Evolutionary conservation across 2,113 vertebrate genomes (phyloP).

Genomic region (Tursiops truncatus): DNA sequence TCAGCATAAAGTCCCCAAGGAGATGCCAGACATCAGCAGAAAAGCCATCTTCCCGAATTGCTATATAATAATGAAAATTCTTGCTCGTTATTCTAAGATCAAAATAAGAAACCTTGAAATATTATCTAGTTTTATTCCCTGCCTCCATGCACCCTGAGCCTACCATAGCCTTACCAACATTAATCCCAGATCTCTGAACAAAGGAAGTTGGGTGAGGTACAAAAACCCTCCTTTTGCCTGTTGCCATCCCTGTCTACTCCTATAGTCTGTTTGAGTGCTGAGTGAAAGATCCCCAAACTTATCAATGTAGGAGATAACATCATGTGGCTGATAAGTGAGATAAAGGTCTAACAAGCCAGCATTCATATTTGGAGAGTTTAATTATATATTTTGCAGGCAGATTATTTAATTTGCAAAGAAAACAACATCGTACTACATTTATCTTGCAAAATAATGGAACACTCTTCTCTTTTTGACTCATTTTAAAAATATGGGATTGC

Average conservation of each 20-base stretch:
- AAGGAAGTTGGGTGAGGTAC: neutral
- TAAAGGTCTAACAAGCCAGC: neutral
- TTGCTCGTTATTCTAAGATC: neutral
- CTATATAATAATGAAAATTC: neutral
- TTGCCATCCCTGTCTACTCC: neutral
- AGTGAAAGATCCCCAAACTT: neutral
- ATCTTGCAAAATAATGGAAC: neutral
- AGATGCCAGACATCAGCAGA: neutral
- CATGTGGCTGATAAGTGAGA: neutral
- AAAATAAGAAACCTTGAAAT: neutral
- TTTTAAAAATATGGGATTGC: neutral
- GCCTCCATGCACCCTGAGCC: neutral
- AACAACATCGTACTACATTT: neutral
- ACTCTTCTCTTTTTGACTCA: neutral
- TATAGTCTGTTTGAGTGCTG: fast-evolving
- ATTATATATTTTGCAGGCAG: neutral
- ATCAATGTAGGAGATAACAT: too few species aligned
- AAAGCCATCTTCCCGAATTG: neutral
- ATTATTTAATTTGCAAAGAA: neutral
- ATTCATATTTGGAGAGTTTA: neutral
- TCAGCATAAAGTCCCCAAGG: neutral
- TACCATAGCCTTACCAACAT: neutral
- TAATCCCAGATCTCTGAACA: neutral
- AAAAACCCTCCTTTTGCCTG: neutral
- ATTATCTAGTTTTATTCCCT: neutral